Evolutionary conservation across 2,888 invertebrate species (phyloP), one percentile per base, ranked within the genome.

Genomic region (Trichogramma dendrolimi): DNA sequence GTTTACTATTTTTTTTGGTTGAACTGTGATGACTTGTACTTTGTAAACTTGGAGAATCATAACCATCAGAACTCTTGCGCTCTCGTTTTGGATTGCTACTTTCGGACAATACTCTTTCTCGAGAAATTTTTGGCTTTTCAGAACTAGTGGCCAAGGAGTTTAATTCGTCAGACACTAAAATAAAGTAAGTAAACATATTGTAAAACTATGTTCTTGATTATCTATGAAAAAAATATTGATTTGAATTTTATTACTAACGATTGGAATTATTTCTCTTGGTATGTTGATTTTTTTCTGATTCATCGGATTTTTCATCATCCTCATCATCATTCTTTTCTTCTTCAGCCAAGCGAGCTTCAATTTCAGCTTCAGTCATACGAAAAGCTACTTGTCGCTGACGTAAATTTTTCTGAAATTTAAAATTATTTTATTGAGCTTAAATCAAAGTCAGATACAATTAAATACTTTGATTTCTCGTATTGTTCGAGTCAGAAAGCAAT

Each of bases 361-460:
- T 91, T 73, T 90, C 90, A 56, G 87, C 85, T 72, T 90, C 86
- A n/a, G 87, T 89, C 70, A 86, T 86, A 73, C 86, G 85, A 79
- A 91, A 91, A 55, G 89, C 87, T 60, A 81, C 80, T 69, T 87
- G 85, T 68, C 86, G 85, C 64, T 85, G 83, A 63, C 82, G 82
- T 73, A 88, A 84, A 61, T 83, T 83, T 72, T 86, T 85, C 89
- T 87, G 70, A 27, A 47, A 44, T 43, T 55, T 14, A 4, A 11
- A 43, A 8, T 57, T 11, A 10, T 38, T 57, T 49, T 7, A 42
- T 27, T 27, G 27, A 27, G 27, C 27, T 27, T 27, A 27, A 27
- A 27, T 27, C 2, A 27, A 27, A 27, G 2, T 27, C 27, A 27
- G 27, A 2, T 27, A 27, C 27, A 27, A 2, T 27, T 27, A 27